Evolutionary conservation across 2,797 vertebrate genomes (phyloP).

Genomic region (Smutsia gigantea): DNA sequence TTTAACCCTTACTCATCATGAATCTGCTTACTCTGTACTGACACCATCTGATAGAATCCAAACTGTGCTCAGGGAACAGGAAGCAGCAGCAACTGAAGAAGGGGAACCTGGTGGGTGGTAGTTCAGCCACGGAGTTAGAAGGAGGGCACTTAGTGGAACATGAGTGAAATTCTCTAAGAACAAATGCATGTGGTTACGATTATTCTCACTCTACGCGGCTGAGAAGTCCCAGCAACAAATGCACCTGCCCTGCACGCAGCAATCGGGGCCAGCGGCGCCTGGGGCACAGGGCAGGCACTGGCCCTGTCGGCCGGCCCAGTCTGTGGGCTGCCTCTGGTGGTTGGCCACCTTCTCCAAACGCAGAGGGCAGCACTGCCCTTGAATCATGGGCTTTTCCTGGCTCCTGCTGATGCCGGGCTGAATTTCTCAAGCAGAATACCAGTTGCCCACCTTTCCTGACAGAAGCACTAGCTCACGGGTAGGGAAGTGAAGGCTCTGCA

Average conservation of each 20-base stretch:
- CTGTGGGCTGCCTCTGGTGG: neutral
- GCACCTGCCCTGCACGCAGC: neutral
- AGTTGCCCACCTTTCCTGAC: neutral
- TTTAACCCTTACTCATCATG: neutral
- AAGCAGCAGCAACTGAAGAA: neutral
- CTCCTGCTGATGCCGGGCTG: accelerated
- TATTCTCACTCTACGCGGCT: neutral
- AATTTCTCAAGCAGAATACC: neutral
- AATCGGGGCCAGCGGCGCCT: accelerated
- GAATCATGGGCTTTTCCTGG: neutral
- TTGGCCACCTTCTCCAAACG: neutral
- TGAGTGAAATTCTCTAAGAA: neutral
- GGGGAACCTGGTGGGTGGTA: neutral
- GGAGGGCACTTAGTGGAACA: neutral
- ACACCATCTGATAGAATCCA: neutral
- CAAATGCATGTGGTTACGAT: neutral
- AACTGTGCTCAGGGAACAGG: neutral
- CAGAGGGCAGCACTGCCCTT: neutral
- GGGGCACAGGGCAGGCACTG: accelerated
- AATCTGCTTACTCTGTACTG: neutral
- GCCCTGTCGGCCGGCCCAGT: accelerated
- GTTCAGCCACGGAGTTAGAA: neutral
- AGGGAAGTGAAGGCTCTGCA: neutral
- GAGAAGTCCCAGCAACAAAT: neutral
- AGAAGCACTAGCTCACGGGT: neutral